phyloP scores from a whole-genome alignment of 1,140 invertebrate species.

The Megathymus violae region DNA sequence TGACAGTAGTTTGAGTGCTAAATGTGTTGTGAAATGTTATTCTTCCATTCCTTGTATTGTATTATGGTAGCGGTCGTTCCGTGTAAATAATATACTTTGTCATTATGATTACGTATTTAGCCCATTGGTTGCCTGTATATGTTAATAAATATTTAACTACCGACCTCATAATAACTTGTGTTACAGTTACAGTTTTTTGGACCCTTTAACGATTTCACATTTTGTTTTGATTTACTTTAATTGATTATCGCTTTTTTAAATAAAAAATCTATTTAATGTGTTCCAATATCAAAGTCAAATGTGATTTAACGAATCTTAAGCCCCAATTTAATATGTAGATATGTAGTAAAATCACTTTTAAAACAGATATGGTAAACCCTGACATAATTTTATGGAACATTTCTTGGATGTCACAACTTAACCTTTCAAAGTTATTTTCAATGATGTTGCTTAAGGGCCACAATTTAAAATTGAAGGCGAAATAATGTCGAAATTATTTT shows the following conservation, averaged over 20 bases:
- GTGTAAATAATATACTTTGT: constrained; percentile 1
- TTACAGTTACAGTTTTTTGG: too few species aligned
- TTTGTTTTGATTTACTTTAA: too few species aligned
- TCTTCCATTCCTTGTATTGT: constrained; percentile 21
- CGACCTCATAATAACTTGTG: too few species aligned
- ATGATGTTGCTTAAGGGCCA: background rate
- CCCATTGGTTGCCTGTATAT: too few species aligned
- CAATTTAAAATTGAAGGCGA: constrained; percentile 13
- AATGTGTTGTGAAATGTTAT: constrained; percentile 31
- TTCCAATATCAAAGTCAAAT: background rate
- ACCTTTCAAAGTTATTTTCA: background rate
- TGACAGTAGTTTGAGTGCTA: constrained; percentile 20
- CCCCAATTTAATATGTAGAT: constrained; percentile 6
- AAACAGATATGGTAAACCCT: background rate
- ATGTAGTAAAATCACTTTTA: background rate
- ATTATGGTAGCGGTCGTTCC: constrained; percentile 11
- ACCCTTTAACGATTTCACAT: too few species aligned
- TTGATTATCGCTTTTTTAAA: too few species aligned
- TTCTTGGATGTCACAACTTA: constrained; percentile 12
- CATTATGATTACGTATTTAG: background rate
- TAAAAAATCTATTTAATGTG: too few species aligned
- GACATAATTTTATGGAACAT: constrained; percentile 16
- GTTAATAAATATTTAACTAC: too few species aligned
- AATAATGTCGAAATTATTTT: constrained; percentile 7
- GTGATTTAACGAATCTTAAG: constrained; percentile 1